Evolutionary conservation across 2,113 vertebrate genomes (phyloP).

Genomic region (Neomonachus schauinslandi): DNA sequence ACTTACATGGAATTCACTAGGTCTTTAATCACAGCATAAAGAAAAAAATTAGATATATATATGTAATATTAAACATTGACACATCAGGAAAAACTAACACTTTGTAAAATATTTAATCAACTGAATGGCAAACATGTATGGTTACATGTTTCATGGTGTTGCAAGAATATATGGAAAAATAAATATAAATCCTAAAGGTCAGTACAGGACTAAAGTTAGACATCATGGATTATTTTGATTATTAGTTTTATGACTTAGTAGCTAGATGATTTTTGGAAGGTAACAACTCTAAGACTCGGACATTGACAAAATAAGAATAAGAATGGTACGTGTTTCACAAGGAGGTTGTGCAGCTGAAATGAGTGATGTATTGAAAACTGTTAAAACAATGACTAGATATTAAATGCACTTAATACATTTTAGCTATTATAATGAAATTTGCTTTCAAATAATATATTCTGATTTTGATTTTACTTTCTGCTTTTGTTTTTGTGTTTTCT

Average conservation of each 20-base stretch:
- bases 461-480: background rate
- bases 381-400: background rate
- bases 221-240: background rate
- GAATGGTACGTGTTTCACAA: background rate
- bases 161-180: background rate
- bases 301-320: background rate
- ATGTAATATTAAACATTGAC: slow-evolving; percentile 79
- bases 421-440: background rate
- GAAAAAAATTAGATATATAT: slow-evolving; percentile 73
- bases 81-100: slow-evolving; percentile 32
- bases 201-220: background rate
- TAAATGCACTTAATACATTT: background rate
- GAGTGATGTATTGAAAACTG: background rate
- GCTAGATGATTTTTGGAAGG: background rate
- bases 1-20: slow-evolving; percentile 84
- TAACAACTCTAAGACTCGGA: background rate
- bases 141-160: background rate
- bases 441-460: background rate
- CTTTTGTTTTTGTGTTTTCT: background rate
- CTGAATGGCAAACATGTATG: background rate
- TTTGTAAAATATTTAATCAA: background rate
- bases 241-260: background rate
- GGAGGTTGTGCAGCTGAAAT: background rate
- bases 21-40: slow-evolving; percentile 81
- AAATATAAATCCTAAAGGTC: background rate